Conservation (phyloP, 2,113 vertebrate species). For the Stictonetta naevosa region DNA sequence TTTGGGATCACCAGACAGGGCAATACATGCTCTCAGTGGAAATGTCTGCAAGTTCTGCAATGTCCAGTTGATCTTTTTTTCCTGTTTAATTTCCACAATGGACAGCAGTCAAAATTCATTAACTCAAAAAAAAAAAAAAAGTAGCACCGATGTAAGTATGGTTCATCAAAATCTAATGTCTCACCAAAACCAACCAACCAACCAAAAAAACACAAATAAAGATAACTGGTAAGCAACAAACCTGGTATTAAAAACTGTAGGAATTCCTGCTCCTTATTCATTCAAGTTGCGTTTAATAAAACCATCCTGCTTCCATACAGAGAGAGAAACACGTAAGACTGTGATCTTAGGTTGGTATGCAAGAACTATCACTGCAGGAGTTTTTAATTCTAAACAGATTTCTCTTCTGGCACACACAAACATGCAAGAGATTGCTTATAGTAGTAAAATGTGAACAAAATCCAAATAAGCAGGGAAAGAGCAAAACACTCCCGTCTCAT, state of each 20-base stretch:
- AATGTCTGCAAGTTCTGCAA: neutral
- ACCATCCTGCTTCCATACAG: neutral
- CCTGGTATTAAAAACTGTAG: conserved; percentile 37
- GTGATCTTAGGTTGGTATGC: neutral
- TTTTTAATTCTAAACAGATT: neutral
- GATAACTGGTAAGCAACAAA: conserved; percentile 62
- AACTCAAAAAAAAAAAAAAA: neutral
- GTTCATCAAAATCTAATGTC: neutral
- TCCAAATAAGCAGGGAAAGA: neutral
- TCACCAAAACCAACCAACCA: neutral
- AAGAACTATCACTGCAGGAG: neutral
- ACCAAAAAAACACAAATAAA: neutral
- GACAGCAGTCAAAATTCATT: neutral
- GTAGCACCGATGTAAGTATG: neutral
- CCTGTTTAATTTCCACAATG: neutral
- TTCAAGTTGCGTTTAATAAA: conserved; percentile 44
- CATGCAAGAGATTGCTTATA: neutral
- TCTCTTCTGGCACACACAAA: neutral
- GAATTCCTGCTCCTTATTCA: conserved; percentile 48
- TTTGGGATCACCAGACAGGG: neutral
- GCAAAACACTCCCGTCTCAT: neutral
- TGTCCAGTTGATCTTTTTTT: neutral
- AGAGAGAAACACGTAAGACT: neutral
- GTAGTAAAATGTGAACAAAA: neutral
- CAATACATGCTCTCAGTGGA: neutral